Evolutionary conservation across 1,140 invertebrate species (phyloP).

Genomic region (Daktulosphaira vitifoliae): DNA sequence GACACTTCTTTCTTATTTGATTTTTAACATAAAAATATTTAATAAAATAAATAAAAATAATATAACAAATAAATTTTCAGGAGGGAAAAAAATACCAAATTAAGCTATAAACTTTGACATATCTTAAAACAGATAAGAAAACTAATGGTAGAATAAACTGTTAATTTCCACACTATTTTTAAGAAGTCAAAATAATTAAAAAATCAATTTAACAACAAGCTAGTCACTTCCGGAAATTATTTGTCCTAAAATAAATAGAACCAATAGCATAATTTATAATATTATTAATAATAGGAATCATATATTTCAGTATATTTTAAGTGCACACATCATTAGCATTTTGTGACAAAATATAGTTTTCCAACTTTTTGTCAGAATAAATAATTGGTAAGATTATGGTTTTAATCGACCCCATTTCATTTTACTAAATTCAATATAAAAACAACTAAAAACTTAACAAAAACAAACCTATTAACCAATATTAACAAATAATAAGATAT

Average conservation of each 20-base stretch:
- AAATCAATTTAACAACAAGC: slow-evolving; percentile 25
- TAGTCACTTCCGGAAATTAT: slow-evolving; percentile 3
- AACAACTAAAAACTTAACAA: no score
- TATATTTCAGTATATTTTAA: slow-evolving; percentile 27
- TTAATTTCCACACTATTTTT: no score
- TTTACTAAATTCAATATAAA: no score
- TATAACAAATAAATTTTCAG: no score
- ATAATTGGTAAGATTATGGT: slow-evolving; percentile 31
- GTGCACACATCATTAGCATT: slow-evolving; percentile 31
- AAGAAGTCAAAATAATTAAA: slow-evolving; percentile 25
- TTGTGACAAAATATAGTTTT: slow-evolving; percentile 32
- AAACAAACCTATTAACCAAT: no score
- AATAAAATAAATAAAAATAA: no score
- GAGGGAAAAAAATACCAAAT: no score
- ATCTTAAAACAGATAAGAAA: no score
- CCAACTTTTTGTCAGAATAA: slow-evolving; percentile 16
- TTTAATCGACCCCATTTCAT: slow-evolving; percentile 13
- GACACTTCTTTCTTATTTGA: no score
- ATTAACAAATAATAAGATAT: slow-evolving; percentile 3
- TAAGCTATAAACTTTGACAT: no score
- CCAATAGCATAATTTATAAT: slow-evolving; percentile 28
- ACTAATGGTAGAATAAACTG: no score
- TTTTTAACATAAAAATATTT: no score
- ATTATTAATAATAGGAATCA: slow-evolving; percentile 33
- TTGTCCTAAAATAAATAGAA: slow-evolving; percentile 27